Base-by-base conservation (phyloP, 2,797 vertebrate genomes). In the Coreius guichenoti region DNA sequence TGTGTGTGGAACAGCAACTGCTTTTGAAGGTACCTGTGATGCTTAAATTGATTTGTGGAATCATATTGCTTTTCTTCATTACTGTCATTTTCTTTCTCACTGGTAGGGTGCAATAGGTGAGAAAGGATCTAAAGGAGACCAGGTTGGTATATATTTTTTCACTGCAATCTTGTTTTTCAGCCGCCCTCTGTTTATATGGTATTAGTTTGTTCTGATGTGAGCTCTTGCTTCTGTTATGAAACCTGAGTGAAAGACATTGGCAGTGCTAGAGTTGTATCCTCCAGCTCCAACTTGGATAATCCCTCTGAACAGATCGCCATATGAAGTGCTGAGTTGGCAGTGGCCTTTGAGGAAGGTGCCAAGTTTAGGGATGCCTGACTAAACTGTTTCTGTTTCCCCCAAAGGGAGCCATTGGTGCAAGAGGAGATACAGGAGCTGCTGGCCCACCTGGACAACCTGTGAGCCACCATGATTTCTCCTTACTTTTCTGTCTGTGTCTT, bases 101-200 rank as follows among this genome's bases (percentile, higher is more conserved):
- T 65, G 16, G 8, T 84, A 99, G 98, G 98, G 98, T 81, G 87
- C 94, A 80, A 84, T 91, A 84, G 98, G 98, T 36, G 94, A 96
- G 88, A 98, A 96, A 90, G 98, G 98, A 89, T 96, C 96, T 26
- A 98, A 98, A 89, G 98, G 98, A 89, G 95, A 96, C 2, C 90
- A 81, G 87, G 98, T 98, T 92, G 93, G 95, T 93, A 49, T 36
- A 43, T 56, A 49, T n/a, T 26, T 69, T 86, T 78, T 92, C 9
- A 77, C 86, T 93, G 93, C 94, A 89, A 36, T 91, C 91, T 82
- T 89, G 86, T 68, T 29, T 86, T 36, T 83, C 73, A 43, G 39
- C 39, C 63, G 85, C 74, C 16, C 47, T 77, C 63, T 68, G 56
- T 58, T 56, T 73, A 61, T 80, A 54, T 56, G 36, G 49, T 63